Percentiles rank a stretch among this genome's conserved stretches.
These are phyloP conservation scores for Cenopis cana DNA, from an alignment of 2,888 invertebrate genomes.

Conservation along the genomic window DNA sequence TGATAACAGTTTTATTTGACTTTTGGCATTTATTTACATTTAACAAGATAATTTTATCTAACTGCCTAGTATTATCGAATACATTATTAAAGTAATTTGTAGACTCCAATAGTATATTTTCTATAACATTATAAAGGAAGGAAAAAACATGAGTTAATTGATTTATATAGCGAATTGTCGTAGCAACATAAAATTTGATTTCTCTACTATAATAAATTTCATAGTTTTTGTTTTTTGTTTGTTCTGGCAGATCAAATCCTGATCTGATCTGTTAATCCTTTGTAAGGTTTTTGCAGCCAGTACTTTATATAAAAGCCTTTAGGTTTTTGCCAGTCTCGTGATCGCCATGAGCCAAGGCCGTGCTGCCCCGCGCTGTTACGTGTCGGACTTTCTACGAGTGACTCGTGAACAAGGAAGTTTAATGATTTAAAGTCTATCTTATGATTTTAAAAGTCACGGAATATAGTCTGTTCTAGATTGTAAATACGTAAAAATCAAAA, in stretches of 20 bases:
- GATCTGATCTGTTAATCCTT: background rate
- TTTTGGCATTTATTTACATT: slow-evolving; percentile 38
- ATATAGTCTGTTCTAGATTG: background rate
- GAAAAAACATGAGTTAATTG: too few relatives aligned
- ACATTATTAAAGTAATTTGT: slow-evolving; percentile 16
- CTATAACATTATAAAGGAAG: background rate
- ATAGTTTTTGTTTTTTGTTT: background rate
- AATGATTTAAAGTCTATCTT: background rate
- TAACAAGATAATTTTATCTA: slow-evolving; percentile 39
- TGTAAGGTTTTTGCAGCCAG: slow-evolving; percentile 8
- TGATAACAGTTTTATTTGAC: slow-evolving; percentile 42
- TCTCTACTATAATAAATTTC: background rate
- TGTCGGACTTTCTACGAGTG: slow-evolving; percentile 43
- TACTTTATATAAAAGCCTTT: slow-evolving; percentile 3
- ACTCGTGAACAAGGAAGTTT: slow-evolving; percentile 15
- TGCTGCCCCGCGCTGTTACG: slow-evolving; percentile 43
- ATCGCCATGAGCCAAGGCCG: slow-evolving; percentile 49
- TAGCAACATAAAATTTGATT: too few relatives aligned
- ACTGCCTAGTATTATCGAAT: slow-evolving; percentile 10
- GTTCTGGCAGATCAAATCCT: too few relatives aligned
- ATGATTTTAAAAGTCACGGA: background rate
- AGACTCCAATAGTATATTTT: background rate
- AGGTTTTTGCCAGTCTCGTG: slow-evolving; percentile 45
- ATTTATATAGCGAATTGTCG: too few relatives aligned
- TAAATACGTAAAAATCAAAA: too few relatives aligned